A percentile compares a stretch with the other conserved stretches of the same genome.
These are phyloP conservation scores for Hydrocynus forskahlii DNA, from an alignment of 2,797 vertebrate species.

Conservation along the genomic window DNA sequence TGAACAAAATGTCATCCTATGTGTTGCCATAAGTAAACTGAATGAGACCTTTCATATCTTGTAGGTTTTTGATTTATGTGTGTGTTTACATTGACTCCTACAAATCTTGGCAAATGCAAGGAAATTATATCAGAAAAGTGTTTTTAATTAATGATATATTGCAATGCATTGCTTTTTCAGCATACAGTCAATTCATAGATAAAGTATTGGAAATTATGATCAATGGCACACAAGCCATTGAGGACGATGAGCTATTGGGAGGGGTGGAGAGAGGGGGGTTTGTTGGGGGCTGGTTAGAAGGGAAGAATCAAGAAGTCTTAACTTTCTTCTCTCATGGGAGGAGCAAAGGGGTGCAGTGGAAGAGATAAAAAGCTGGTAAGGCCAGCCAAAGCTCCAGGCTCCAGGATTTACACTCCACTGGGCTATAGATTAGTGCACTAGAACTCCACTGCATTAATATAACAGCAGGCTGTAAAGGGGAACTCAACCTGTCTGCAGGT, in stretches of 20 bases:
- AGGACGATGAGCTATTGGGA: background rate
- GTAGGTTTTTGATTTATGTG: too few species aligned
- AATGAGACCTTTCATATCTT: too few species aligned
- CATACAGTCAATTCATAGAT: too few species aligned
- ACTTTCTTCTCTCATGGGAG: slow-evolving; percentile 69
- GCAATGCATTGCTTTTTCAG: too few species aligned
- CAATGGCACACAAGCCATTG: background rate
- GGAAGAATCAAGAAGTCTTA: slow-evolving; percentile 46
- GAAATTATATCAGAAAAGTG: too few species aligned
- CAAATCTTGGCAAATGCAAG: too few species aligned
- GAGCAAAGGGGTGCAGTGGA: slow-evolving; percentile 68
- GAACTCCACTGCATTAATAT: background rate
- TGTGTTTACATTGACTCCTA: too few species aligned
- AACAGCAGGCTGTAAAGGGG: background rate
- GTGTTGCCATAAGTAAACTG: too few species aligned
- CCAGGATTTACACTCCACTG: slow-evolving; percentile 40
- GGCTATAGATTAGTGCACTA: background rate
- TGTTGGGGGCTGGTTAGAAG: background rate
- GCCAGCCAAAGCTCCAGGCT: slow-evolving; percentile 51
- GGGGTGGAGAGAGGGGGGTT: background rate
- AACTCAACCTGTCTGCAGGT: background rate
- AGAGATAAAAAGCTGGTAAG: slow-evolving; percentile 71
- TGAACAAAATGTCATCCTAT: too few species aligned
- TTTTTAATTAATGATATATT: too few species aligned
- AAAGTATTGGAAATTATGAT: too few species aligned